Base-by-base conservation (phyloP, 2,113 vertebrate genomes). In the Ivindomyrus marchei region DNA sequence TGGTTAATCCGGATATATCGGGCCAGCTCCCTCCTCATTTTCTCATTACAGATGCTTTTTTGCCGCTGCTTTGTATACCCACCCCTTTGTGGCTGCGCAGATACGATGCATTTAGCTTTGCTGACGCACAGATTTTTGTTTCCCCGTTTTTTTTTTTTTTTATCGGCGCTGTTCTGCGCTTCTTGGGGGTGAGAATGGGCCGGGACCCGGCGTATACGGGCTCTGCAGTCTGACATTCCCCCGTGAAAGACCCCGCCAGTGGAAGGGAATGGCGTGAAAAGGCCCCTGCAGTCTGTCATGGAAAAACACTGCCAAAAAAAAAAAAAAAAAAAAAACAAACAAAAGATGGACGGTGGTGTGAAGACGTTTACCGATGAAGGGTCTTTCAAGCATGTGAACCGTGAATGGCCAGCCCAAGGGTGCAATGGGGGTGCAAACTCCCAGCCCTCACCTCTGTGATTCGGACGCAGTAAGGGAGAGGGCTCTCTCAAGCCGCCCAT, bases 301-400 rank as follows among this genome's bases (percentile, higher is more conserved):
- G 47, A 46, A 46, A 15, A 88, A 58, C 87, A 42, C 87, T 87
- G 85, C 17, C 15, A 47, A 36, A 47, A 36, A n/a, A 42, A 9
- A 46, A 17, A 83, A 45, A 77, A 36, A 0, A 80, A 80, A 42
- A 83, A 42, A 47, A 50, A 27, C 11, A 86, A 86, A 39, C 24
- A 87, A 36, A 53, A 87, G 62, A 10, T 70, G 27, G 62, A 70
- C 17, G 15, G 15, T 19, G 74, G 36, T 42, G 36, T 42, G 17
- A 19, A 80, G 36, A 80, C 11, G 31, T 77, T 77, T 77, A 77
- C 70, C 15, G 3, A 9, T 39, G 31, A 39, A 39, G 31, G 70
- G 11, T 21, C 27, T 87, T 13, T 7, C 27, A n/a, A 27, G 58
- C 95, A 96, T 92, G 94, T 96, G 95, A 94, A 94, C 89, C 88